phyloP scores from a whole-genome alignment of 1,140 invertebrate species.

The Drosophila dunni region DNA sequence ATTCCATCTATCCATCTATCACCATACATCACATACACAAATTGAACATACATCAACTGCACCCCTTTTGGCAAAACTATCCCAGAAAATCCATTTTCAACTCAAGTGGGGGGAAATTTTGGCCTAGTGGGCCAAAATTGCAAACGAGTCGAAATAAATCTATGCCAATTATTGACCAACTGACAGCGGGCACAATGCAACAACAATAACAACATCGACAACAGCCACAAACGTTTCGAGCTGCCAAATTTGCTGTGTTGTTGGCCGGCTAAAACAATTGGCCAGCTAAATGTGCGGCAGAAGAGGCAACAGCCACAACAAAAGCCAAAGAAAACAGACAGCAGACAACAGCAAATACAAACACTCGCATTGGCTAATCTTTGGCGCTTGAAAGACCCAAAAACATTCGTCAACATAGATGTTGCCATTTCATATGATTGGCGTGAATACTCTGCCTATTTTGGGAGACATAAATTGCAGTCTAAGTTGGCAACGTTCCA shows the following conservation, averaged over 20 bases:
- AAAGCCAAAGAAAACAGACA: slow-evolving; percentile 1
- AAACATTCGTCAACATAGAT: slow-evolving; percentile 55
- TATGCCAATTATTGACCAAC: slow-evolving; percentile 83
- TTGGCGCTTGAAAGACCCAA: slow-evolving; percentile 60
- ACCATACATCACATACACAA: slow-evolving; percentile 11
- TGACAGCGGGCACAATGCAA: slow-evolving; percentile 49
- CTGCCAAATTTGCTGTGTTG: slow-evolving; percentile 38
- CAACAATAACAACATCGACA: slow-evolving; percentile 40
- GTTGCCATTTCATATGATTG: slow-evolving; percentile 23
- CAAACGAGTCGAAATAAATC: slow-evolving; percentile 80
- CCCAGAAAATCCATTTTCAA: slow-evolving; percentile 38
- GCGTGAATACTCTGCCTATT: background rate
- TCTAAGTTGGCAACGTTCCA: background rate
- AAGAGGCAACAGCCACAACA: slow-evolving; percentile 53
- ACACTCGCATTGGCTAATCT: slow-evolving; percentile 69
- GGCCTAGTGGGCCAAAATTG: slow-evolving; percentile 55
- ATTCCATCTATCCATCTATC: slow-evolving; percentile 5
- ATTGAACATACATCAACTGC: slow-evolving; percentile 31
- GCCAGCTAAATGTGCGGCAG: slow-evolving; percentile 57
- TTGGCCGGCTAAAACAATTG: slow-evolving; percentile 48
- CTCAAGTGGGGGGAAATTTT: slow-evolving; percentile 24
- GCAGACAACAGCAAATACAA: slow-evolving; percentile 16
- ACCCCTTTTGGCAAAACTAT: slow-evolving; percentile 29
- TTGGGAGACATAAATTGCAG: slow-evolving; percentile 4
- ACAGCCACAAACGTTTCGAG: slow-evolving; percentile 42